Percentiles rank a stretch among this genome's conserved stretches.
phyloP scores from a whole-genome alignment of 37 sponge, comb jelly and placozoan species.

The Dysidea cf. avara region DNA sequence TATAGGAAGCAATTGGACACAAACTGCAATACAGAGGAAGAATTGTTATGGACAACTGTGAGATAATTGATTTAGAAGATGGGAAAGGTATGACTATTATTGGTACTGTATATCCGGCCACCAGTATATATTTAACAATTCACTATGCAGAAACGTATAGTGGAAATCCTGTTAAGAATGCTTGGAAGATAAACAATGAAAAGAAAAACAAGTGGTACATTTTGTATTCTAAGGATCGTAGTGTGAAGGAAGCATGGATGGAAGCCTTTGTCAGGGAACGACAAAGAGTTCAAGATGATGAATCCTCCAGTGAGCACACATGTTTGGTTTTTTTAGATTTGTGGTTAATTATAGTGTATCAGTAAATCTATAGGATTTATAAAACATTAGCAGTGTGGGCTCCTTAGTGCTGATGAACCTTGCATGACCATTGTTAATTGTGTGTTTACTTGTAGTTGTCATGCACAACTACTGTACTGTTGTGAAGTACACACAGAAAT shows the following conservation, averaged over 20 bases:
- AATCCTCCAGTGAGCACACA: not conserved
- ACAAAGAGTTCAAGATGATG: constrained; percentile 66
- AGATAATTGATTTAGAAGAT: constrained; percentile 74
- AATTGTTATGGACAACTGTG: constrained; percentile 67
- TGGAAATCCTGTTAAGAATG: constrained; percentile 68
- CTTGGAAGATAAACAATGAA: constrained; percentile 92
- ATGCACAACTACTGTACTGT: too few species aligned
- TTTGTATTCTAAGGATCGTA: constrained; percentile 70
- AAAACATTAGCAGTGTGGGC: too few species aligned
- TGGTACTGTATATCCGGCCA: not conserved
- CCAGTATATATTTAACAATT: not conserved
- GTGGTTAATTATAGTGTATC: too few species aligned
- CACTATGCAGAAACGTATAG: constrained; percentile 37
- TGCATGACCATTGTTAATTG: too few species aligned
- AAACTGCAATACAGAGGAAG: constrained; percentile 80
- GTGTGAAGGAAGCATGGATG: constrained; percentile 84
- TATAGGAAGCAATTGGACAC: constrained; percentile 85
- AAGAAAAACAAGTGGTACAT: constrained; percentile 89
- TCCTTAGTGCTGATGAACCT: too few species aligned
- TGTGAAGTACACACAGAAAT: too few species aligned
- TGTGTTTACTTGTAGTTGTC: too few species aligned
- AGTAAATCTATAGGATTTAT: too few species aligned
- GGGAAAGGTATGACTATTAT: constrained; percentile 62
- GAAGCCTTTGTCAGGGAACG: constrained; percentile 80
- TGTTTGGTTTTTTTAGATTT: too few species aligned